Evolutionary conservation across 2,113 vertebrate species (phyloP).

Genomic region (Hippocampus abdominalis): DNA sequence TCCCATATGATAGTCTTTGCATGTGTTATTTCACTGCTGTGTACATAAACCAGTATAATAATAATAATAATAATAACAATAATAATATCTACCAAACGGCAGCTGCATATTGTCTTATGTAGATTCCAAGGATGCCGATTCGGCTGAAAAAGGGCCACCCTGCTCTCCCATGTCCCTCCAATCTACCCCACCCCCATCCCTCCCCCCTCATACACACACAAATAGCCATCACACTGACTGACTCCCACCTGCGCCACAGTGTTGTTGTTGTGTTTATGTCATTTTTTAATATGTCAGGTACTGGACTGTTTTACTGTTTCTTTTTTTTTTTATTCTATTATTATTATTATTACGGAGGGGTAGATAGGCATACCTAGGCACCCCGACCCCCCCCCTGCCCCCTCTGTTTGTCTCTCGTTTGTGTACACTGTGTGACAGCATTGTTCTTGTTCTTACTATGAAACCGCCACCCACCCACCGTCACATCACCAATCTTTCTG

Average conservation of each 20-base stretch:
- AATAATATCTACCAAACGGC: conserved; percentile 68
- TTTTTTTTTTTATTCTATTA: conserved; percentile 60
- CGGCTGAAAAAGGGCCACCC: conserved; percentile 64
- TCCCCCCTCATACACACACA: conserved; percentile 63
- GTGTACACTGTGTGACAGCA: conserved; percentile 72
- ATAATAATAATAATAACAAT: conserved; percentile 1
- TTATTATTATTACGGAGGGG: conserved; percentile 46
- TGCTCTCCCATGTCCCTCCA: conserved; percentile 24
- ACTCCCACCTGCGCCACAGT: conserved; percentile 59
- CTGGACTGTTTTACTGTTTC: conserved; percentile 32
- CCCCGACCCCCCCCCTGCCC: conserved; percentile 32
- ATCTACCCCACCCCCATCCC: conserved; percentile 32
- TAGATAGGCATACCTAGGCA: conserved; percentile 61
- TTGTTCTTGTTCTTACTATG: conserved; percentile 66
- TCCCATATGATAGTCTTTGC: conserved; percentile 75
- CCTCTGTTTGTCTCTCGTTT: conserved; percentile 63
- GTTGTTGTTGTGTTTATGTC: conserved; percentile 43
- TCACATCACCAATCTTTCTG: conserved; percentile 66
- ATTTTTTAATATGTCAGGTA: conserved; percentile 58
- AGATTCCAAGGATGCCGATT: conserved; percentile 69
- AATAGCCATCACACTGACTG: conserved; percentile 54
- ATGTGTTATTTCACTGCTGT: conserved; percentile 77
- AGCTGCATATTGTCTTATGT: conserved; percentile 77
- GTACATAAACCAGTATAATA: conserved; percentile 73
- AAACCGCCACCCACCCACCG: conserved; percentile 42